Evolutionary conservation across 2,113 vertebrate genomes (phyloP), one percentile per base, ranked within the genome.

Genomic region (Mesitornis unicolor): DNA sequence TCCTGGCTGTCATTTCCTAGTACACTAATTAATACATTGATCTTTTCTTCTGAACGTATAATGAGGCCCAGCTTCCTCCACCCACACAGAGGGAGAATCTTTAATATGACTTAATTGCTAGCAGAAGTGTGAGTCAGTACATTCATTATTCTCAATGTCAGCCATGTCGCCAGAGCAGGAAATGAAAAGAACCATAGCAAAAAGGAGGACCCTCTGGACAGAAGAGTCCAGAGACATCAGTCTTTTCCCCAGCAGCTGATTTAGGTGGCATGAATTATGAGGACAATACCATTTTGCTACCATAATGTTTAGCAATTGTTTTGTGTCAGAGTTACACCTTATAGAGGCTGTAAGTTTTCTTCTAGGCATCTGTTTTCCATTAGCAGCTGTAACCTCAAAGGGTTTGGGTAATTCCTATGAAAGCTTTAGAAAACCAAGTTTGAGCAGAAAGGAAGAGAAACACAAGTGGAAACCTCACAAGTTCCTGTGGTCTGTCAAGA

Each of bases 41-140:
- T 95, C 71, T 89, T 91, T 85, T 28, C 45, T 85, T 91, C 93
- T 92, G 67, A 87, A 88, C 56, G n/a, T 24, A 9, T 95, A 92
- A 89, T 71, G 75, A 95, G 42, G 36, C 36, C 84, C 84, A 81
- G 93, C 64, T 91, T 89, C 79, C 92, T 86, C 68, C n/a, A 10
- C 86, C 88, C 81, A 88, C 80, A 87, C 21, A 5, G 40, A 87
- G 51, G 56, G 42, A 61, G 43, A 87, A 87, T 78, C 40, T 89
- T 96, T 93, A 88, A 76, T 96, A 73, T 5, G 31, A 38, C 42
- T 93, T 95, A 79, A 89, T 79, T 0, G 0, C 61, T 84, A 89
- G 73, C 78, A 88, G 92, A 89, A 84, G 38, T 87, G 71, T 75
- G 80, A 95, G 53, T 91, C 63, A 84, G 70, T 87, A 59, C 33